Percentiles rank a stretch among this genome's conserved stretches.
phyloP scores from a whole-genome alignment of 2,888 invertebrate species.

The Opisthograptis luteolata region DNA sequence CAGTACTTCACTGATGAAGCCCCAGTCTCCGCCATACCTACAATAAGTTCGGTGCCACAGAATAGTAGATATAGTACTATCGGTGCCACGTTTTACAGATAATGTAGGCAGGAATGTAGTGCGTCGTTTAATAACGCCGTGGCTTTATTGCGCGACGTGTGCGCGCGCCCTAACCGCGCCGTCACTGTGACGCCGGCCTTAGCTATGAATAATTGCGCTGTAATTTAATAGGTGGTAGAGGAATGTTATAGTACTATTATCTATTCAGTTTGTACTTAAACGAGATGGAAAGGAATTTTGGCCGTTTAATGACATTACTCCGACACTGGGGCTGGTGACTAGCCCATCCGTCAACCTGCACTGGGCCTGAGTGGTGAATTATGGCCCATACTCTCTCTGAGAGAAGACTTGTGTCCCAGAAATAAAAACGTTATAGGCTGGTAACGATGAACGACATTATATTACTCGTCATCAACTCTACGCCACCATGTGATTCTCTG shows the following conservation, averaged over 20 bases:
- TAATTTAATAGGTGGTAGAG: conserved; percentile 33
- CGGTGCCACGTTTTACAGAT: conserved; percentile 31
- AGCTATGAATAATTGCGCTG: conserved; percentile 36
- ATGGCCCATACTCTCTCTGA: no score
- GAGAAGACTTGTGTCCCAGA: no score
- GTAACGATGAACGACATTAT: no score
- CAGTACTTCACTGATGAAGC: background rate
- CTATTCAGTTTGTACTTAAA: background rate
- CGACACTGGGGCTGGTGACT: no score
- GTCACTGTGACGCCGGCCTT: conserved; percentile 36
- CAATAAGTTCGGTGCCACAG: conserved; percentile 14
- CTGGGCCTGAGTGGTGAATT: no score
- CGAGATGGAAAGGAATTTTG: background rate
- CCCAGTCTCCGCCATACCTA: conserved; percentile 6
- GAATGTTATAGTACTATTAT: conserved; percentile 9
- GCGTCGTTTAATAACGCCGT: conserved; percentile 38
- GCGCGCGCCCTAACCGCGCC: conserved; percentile 39
- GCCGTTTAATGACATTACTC: no score
- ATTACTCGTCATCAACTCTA: no score
- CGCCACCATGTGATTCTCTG: no score
- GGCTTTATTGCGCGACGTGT: conserved; percentile 42
- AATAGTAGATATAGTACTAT: no score
- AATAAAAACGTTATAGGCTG: no score
- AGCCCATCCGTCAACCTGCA: no score
- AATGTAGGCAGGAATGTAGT: conserved; percentile 43